Evolutionary conservation across 2,888 invertebrate species (phyloP).

Genomic region (Drosophila multiciliata): DNA sequence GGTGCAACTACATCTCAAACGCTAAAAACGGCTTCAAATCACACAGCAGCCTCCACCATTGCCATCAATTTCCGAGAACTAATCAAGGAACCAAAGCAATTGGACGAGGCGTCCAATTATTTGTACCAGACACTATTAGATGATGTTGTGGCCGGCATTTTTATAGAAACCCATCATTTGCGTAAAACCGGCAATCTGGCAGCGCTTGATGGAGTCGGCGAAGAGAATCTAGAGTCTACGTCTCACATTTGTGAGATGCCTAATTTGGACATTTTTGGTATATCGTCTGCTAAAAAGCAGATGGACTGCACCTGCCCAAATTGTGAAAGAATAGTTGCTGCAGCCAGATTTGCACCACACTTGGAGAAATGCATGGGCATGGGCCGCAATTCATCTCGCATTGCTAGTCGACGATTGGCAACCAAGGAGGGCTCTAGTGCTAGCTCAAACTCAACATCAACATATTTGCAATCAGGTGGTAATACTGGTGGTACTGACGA

Average conservation of each 20-base stretch:
- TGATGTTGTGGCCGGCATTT: conserved; percentile 90
- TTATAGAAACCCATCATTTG: conserved; percentile 91
- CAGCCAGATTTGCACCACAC: conserved; percentile 95
- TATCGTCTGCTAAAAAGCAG: conserved; percentile 92
- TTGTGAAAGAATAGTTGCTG: conserved; percentile 87
- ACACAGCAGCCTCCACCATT: conserved; percentile 61
- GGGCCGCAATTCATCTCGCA: conserved; percentile 95
- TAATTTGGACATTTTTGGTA: conserved; percentile 94
- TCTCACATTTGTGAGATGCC: conserved; percentile 88
- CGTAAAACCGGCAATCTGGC: conserved; percentile 90
- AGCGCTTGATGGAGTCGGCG: conserved; percentile 88
- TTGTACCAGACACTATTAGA: conserved; percentile 90
- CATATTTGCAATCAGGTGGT: conserved; percentile 87
- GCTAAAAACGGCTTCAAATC: conserved; percentile 1
- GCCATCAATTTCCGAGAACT: conserved; percentile 78
- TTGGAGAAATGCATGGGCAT: conserved; percentile 98
- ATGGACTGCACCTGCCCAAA: conserved; percentile 88
- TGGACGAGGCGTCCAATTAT: conserved; percentile 88
- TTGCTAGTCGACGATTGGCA: conserved; percentile 93
- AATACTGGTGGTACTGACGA: conserved; percentile 90
- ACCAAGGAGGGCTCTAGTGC: conserved; percentile 88
- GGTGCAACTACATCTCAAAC: conserved; percentile 21
- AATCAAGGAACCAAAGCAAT: conserved; percentile 85
- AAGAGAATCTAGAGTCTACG: conserved; percentile 85
- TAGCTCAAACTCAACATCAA: conserved; percentile 82